Base-by-base conservation (phyloP, 1,140 invertebrate genomes). In the Drosophila guanche region DNA sequence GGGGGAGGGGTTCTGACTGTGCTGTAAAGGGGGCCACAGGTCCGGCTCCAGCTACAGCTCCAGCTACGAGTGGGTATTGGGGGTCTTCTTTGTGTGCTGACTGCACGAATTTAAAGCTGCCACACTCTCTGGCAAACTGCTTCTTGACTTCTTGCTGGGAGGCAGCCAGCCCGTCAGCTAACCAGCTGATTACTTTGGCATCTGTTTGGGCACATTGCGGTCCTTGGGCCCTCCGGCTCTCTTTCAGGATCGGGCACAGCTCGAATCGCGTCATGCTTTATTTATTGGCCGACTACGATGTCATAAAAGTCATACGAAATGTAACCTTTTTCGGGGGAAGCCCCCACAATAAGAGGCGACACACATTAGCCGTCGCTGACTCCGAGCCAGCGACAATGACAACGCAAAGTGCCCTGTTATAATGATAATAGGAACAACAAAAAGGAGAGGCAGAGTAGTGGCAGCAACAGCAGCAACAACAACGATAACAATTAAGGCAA, bases 21-120 rank as follows among this genome's bases (percentile, higher is more conserved):
- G 47, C 43, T 7, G n/a, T 1, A 20, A 14, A 20, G 43, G 25
- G 3, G 5, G 37, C 6, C 8, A 33, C 43, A 40, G 10, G 2
- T 8, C 25, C n/a, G 23, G 33, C 10, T 43, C 33, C 33, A 10
- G 10, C 8, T 37, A 8, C 10, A 10, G 3, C 33, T 12, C 33
- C 33, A 12, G 8, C 33, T 37, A 1, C 8, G 33, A 37, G 41
- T 16, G 43, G 46, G 72, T 50, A 48, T 8, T 74, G 71, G 45
- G 55, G 55, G 61, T 59, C 56, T 53, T 55, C 72, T 68, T 75
- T 79, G 55, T 76, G 72, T 76, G 72, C 62, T 80, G 81, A 85
- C 81, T 86, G 69, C 70, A 70, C 77, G 83, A 85, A 85, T 86
- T 85, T 85, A 85, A 85, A 85, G 83, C 78, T 86, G 74, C 72